phyloP scores from a whole-genome alignment of 2,888 invertebrate species.

The Rhaphigaster nebulosa region DNA sequence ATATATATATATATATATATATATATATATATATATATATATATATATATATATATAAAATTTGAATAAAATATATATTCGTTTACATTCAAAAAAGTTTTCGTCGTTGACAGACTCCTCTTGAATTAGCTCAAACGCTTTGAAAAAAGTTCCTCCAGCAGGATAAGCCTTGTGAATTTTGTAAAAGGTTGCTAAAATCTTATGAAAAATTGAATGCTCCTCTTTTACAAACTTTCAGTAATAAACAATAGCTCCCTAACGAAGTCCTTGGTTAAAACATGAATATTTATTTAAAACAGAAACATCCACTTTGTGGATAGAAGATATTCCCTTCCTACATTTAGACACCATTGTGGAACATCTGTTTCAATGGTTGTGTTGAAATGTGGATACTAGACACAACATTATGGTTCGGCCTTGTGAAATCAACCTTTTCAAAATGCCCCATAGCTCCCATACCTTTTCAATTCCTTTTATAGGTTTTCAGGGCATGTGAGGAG shows the following conservation, averaged over 20 bases:
- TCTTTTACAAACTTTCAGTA: slow-evolving; percentile 2
- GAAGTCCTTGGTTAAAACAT: slow-evolving; percentile 9
- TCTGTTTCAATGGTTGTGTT: neutral
- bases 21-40: too few relatives aligned
- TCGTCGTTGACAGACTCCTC: neutral
- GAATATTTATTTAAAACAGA: slow-evolving; percentile 25
- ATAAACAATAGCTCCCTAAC: slow-evolving; percentile 28
- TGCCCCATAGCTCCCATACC: slow-evolving; percentile 28
- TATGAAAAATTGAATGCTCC: slow-evolving; percentile 23
- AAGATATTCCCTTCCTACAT: neutral
- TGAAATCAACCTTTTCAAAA: slow-evolving; percentile 45
- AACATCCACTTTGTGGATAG: slow-evolving; percentile 16
- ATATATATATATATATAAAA: too few relatives aligned
- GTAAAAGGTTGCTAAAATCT: slow-evolving; percentile 25
- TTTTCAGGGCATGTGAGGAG: neutral
- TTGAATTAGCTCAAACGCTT: neutral
- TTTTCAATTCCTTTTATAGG: slow-evolving; percentile 30
- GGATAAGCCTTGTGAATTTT: neutral
- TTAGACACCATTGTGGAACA: slow-evolving; percentile 10
- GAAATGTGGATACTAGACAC: neutral
- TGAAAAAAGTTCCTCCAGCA: neutral
- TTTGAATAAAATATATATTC: too few relatives aligned
- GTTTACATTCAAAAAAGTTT: neutral
- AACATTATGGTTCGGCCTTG: neutral
- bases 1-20: too few relatives aligned